Evolutionary conservation across 2,888 invertebrate genomes (phyloP).

Genomic region (Lysandra coridon): DNA sequence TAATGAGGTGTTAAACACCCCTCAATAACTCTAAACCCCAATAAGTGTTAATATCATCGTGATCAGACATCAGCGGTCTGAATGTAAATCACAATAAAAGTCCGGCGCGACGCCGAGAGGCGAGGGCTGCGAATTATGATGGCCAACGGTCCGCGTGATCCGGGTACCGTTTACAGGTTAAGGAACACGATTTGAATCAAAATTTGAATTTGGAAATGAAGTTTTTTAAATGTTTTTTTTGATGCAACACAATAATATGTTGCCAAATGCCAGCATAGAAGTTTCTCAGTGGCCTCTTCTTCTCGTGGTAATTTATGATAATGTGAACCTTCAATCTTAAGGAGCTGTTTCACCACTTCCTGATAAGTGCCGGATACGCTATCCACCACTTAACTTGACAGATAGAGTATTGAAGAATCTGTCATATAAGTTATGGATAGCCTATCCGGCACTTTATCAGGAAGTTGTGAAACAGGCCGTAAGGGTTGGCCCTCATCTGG

Average conservation of each 20-base stretch:
- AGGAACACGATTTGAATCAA: not conserved
- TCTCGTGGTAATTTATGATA: no score
- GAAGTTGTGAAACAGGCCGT: no score
- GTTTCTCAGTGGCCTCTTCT: no score
- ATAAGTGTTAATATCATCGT: constrained; percentile 35
- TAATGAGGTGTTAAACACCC: not conserved
- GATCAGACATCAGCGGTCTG: constrained; percentile 51
- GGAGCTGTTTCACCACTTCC: no score
- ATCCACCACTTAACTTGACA: no score
- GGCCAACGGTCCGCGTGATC: constrained; percentile 47
- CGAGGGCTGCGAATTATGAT: constrained; percentile 64
- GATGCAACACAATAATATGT: not conserved
- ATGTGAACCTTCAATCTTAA: no score
- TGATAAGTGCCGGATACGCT: no score
- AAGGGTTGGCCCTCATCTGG: no score
- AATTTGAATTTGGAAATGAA: not conserved
- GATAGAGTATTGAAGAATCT: no score
- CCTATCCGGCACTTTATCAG: no score
- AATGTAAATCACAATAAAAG: constrained; percentile 78
- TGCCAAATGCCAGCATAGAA: no score
- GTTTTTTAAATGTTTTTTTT: not conserved
- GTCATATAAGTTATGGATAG: no score
- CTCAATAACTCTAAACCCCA: not conserved
- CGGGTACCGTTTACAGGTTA: constrained; percentile 4
- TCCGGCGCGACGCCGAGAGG: constrained; percentile 65